Evolutionary conservation across 2,113 vertebrate species (phyloP).

Genomic region (Apodemus sylvaticus): DNA sequence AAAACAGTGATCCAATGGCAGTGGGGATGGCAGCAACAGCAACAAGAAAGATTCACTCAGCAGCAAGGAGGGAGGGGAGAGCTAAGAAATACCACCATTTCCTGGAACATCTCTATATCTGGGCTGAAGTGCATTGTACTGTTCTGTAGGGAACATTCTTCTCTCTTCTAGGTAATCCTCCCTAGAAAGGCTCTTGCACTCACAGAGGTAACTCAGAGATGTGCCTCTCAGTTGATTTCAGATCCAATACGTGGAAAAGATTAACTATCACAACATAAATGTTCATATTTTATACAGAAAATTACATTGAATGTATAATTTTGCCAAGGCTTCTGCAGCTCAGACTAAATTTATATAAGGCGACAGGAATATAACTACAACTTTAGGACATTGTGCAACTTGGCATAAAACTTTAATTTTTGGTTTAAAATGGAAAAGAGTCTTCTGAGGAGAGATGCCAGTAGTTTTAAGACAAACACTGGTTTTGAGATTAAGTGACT

Average conservation of each 20-base stretch:
- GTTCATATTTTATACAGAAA: not conserved
- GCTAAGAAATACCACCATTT: no score
- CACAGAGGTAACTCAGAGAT: not conserved
- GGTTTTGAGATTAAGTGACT: not conserved
- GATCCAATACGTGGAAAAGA: not conserved
- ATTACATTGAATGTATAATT: not conserved
- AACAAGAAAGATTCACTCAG: not conserved
- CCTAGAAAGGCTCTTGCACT: not conserved
- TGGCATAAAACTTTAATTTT: not conserved
- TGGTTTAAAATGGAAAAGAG: conserved; percentile 39
- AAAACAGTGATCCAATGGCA: not conserved
- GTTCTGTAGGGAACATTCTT: no score
- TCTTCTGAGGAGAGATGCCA: not conserved
- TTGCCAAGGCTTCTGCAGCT: not conserved
- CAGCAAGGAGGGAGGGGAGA: not conserved
- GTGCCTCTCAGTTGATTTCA: not conserved
- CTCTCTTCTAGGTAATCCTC: not conserved
- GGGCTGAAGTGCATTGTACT: not conserved
- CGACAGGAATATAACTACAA: not conserved
- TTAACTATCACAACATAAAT: not conserved
- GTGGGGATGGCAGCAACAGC: not conserved
- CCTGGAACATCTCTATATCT: no score
- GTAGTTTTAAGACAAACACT: not conserved
- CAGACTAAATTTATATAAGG: not conserved
- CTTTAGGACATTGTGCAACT: not conserved